Conservation (phyloP, 92 coral and sea anemone species). For the Pocillopora grandis region DNA sequence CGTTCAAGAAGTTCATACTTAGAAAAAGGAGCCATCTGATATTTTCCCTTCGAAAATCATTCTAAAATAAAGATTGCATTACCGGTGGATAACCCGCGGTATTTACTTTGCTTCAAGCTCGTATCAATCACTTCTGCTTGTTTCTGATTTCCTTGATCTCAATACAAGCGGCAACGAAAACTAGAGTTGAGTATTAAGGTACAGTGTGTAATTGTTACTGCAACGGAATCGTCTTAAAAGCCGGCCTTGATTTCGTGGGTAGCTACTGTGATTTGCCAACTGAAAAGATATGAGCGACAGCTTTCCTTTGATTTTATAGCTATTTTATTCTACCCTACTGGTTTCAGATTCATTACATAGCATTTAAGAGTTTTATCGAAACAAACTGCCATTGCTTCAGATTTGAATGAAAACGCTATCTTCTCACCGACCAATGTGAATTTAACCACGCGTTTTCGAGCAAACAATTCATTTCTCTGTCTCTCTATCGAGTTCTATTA, state of each 20-base stretch:
- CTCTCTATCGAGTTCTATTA: not conserved
- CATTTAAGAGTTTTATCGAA: too few relatives aligned
- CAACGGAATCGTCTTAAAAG: constrained; percentile 8
- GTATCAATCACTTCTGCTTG: constrained; percentile 18
- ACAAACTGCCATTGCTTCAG: too few relatives aligned
- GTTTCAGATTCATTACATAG: too few relatives aligned
- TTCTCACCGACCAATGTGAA: not conserved
- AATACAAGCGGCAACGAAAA: constrained; percentile 18
- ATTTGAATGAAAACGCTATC: too few relatives aligned
- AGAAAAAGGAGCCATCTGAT: constrained; percentile 27
- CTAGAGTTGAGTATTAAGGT: constrained; percentile 7
- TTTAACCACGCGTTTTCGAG: not conserved
- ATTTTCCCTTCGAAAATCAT: constrained; percentile 41
- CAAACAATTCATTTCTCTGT: not conserved
- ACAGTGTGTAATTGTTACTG: constrained; percentile 33
- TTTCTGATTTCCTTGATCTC: constrained; percentile 13
- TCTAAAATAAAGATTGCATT: not conserved
- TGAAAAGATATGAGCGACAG: too few relatives aligned
- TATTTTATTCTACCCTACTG: too few relatives aligned
- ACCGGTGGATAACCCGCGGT: constrained; percentile 21
- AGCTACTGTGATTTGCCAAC: too few relatives aligned
- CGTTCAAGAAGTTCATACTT: constrained; percentile 1
- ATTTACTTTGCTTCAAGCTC: constrained; percentile 6
- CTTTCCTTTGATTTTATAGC: too few relatives aligned
- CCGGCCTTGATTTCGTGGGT: too few relatives aligned